Evolutionary conservation across 2,888 invertebrate genomes (phyloP), one percentile per base, ranked within the genome.

Genomic region (Neocrepidodera transversa): DNA sequence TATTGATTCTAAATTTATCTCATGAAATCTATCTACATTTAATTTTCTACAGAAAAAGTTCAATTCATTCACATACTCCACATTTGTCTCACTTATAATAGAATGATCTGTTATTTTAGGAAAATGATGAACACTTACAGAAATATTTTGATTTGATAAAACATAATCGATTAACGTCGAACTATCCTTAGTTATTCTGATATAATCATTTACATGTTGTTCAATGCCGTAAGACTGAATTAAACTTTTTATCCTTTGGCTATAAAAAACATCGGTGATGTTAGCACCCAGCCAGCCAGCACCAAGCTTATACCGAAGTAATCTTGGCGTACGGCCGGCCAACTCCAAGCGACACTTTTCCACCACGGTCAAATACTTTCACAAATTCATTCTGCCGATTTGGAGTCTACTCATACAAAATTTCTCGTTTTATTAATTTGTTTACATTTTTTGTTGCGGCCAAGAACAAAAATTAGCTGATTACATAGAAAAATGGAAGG

Each of bases 1-100:
- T 47, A 49, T 49, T 23, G 35, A 35, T 13, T 18, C 13, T 17
- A 49, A 35, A 49, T 49, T 18, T 17, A 49, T 49, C 35, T 49
- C 18, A 49, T 49, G 17, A 23, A 49, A 32, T 49, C 6, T 35
- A 32, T 35, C 32, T 35, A 18, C 32, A 35, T 32, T 49, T 11
- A 49, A 26, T 43, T 43, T 43, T 26, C 43, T 20, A 23, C 3
- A 26, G 11, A 43, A 26, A 14, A 43, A 5, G 7, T 23, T 23
- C 7, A 42, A 42, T 13, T 43, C 43, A 6, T n/a, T 26, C 18
- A n/a, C 20, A 42, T 5, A 11, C 14, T 42, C 42, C 17, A 20
- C 8, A 43, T 43, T 20, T 23, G 10, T 23, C 5, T 6, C 2
- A 43, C 6, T 42, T 10, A 42, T n/a, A n/a, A n/a, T n/a, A n/a